These are phyloP conservation scores for Reticulitermes speratus DNA, from an alignment of 1,140 invertebrate genomes.

Conservation along the genomic window DNA sequence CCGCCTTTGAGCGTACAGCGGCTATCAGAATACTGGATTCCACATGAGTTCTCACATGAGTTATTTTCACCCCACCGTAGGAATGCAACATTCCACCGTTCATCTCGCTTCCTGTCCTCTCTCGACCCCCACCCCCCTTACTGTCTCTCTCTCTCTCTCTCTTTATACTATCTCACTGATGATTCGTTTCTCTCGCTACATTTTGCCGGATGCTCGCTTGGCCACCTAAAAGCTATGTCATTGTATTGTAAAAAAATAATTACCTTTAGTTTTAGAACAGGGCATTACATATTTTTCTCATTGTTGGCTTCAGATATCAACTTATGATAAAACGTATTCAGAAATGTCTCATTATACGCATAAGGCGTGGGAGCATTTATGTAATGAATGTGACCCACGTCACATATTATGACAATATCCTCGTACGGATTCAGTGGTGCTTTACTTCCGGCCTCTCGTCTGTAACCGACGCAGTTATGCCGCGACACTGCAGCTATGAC, in stretches of 20 bases:
- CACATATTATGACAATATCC: background rate
- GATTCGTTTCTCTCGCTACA: background rate
- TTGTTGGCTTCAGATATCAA: background rate
- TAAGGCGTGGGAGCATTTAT: background rate
- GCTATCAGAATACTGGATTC: background rate
- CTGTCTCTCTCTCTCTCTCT: background rate
- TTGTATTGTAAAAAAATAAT: background rate
- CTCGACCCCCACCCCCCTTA: no score
- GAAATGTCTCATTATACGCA: background rate
- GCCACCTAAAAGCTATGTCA: background rate
- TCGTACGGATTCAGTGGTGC: background rate
- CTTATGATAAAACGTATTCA: background rate
- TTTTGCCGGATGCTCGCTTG: constrained; percentile 3
- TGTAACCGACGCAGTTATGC: no score
- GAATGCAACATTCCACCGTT: background rate
- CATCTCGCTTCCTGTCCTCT: background rate
- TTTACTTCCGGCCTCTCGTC: no score
- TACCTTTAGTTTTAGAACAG: constrained; percentile 10
- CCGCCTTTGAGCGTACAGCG: background rate
- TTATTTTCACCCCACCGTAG: constrained; percentile 9
- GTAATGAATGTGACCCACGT: background rate
- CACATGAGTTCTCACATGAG: background rate
- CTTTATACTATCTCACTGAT: background rate
- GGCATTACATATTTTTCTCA: background rate
- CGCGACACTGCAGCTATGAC: no score